A percentile compares a stretch with the other conserved stretches of the same genome.
phyloP scores from a whole-genome alignment of 2,113 vertebrate species.

The Aspidoscelis tigris region DNA sequence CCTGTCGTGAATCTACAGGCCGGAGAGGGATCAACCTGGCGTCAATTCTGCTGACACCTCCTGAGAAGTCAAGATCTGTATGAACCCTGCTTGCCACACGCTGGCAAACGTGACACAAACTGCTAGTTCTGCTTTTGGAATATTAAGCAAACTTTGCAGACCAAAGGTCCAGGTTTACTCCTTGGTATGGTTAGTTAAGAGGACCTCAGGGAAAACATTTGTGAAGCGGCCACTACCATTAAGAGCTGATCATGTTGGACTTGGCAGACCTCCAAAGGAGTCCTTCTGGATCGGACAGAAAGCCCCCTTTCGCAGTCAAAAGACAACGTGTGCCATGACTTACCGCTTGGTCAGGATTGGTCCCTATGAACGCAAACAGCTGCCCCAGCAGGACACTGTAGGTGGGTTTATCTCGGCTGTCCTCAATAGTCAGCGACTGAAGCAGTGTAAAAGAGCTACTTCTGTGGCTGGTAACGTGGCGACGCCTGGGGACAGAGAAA shows the following conservation, averaged over 20 bases:
- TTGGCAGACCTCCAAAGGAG: too few relatives aligned
- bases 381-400: conserved; percentile 96
- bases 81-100: too few relatives aligned
- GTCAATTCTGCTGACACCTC: too few relatives aligned
- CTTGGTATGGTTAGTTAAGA: not conserved
- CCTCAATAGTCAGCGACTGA: conserved; percentile 91
- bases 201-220: not conserved
- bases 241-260: too few relatives aligned
- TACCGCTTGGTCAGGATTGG: conserved; percentile 95
- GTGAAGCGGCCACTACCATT: not conserved
- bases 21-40: too few relatives aligned
- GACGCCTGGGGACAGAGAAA: conserved; percentile 72
- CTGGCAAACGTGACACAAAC: too few relatives aligned
- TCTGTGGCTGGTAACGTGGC: conserved; percentile 91
- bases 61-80: too few relatives aligned
- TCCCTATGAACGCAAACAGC: conserved; percentile 97
- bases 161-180: not conserved
- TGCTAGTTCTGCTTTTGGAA: too few relatives aligned
- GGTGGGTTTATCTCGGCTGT: conserved; percentile 92
- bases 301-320: too few relatives aligned
- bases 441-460: conserved; percentile 97
- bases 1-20: too few relatives aligned
- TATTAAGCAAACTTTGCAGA: too few relatives aligned
- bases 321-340: conserved; percentile 28
- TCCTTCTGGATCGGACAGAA: too few relatives aligned